These are phyloP conservation scores for Coccyzus lansbergi DNA, from an alignment of 2,797 vertebrate species.

Conservation along the genomic window DNA sequence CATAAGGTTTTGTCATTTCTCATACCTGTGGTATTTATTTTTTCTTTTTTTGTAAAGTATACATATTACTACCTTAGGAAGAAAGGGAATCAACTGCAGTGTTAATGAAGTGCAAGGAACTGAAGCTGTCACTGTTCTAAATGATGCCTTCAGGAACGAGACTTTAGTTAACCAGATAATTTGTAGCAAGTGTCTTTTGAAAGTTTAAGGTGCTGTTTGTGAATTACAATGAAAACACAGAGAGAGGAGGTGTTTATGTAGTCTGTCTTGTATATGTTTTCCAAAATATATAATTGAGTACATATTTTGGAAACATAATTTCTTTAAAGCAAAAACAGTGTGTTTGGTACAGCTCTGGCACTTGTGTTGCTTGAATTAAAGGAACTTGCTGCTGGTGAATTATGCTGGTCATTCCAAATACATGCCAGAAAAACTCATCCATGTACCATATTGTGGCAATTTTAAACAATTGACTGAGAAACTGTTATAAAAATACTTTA, in stretches of 20 bases:
- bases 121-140: conserved; percentile 14
- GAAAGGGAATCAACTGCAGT: background rate
- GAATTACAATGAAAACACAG: background rate
- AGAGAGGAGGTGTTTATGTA: background rate
- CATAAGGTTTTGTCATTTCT: background rate
- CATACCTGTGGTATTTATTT: background rate
- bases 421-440: background rate
- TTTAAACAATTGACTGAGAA: background rate
- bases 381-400: background rate
- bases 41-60: background rate
- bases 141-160: conserved; percentile 42
- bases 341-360: background rate
- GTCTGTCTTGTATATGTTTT: background rate
- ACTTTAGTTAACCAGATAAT: conserved; percentile 36
- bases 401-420: fast-evolving
- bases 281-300: background rate
- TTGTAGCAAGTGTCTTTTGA: conserved; percentile 38
- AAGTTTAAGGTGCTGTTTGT: conserved; percentile 17
- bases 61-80: conserved; percentile 7
- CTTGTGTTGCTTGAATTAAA: background rate
- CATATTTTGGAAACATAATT: background rate
- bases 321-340: background rate
- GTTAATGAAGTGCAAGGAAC: conserved; percentile 26
- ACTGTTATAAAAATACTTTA: background rate
- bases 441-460: background rate